phyloP scores from a whole-genome alignment of 2,797 vertebrate genomes.

The Oophaga sylvatica region DNA sequence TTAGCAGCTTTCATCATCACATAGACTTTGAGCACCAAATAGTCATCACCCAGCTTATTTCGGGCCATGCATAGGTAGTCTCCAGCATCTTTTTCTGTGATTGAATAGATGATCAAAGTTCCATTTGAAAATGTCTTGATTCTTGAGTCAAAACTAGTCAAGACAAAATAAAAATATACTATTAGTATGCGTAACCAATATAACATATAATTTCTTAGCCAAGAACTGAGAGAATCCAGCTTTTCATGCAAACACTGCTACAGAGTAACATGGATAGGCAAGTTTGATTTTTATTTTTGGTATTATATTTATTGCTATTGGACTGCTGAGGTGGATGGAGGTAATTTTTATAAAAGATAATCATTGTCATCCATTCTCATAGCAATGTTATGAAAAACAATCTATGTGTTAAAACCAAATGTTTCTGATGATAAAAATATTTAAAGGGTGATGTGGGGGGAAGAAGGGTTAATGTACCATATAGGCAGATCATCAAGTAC shows the following conservation, averaged over 20 bases:
- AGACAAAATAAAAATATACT: conserved; percentile 50
- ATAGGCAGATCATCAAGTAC: not conserved
- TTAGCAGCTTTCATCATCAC: conserved; percentile 87
- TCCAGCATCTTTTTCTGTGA: conserved; percentile 85
- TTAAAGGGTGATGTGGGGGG: not conserved
- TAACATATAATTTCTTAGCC: not conserved
- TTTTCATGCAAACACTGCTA: not conserved
- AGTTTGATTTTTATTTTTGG: not conserved
- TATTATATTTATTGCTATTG: not conserved
- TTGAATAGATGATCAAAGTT: conserved; percentile 77
- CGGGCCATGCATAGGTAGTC: conserved; percentile 90
- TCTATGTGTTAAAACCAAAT: not conserved
- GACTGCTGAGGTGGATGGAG: not conserved
- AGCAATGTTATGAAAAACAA: not conserved
- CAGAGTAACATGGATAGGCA: not conserved
- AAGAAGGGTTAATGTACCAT: not conserved
- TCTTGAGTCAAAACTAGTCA: conserved; percentile 80
- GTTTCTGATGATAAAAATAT: not conserved
- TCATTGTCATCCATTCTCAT: not conserved
- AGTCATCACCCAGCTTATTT: conserved; percentile 89
- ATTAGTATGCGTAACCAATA: not conserved
- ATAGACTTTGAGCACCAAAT: conserved; percentile 78
- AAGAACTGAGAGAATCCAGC: not conserved
- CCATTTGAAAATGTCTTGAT: conserved; percentile 86
- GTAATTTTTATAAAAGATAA: not conserved